Conservation (phyloP, 1,140 invertebrate genomes). For the Mamestra configurata region DNA sequence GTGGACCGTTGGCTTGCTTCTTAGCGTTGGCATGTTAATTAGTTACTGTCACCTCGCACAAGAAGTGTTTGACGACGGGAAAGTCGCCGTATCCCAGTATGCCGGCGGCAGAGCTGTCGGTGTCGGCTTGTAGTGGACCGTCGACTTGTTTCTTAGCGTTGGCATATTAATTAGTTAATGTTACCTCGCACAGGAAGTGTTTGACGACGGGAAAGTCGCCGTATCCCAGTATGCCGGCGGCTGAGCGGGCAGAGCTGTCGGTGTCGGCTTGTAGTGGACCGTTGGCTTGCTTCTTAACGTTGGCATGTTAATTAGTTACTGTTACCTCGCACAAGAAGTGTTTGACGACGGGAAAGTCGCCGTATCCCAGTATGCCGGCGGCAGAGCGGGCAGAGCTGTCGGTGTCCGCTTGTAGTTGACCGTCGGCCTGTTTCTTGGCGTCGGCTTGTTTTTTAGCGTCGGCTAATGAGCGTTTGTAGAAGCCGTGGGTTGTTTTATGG, state of each 20-base stretch:
- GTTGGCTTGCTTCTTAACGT: no score
- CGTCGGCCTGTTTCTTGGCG: not conserved
- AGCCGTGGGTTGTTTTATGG: constrained; percentile 87
- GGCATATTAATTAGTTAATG: no score
- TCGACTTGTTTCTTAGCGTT: no score
- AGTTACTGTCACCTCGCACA: constrained; percentile 80
- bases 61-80: constrained; percentile 86
- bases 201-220: constrained; percentile 86
- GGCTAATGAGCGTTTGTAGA: constrained; percentile 80
- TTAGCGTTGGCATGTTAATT: no score
- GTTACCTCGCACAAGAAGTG: constrained; percentile 87
- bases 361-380: constrained; percentile 79
- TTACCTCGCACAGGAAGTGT: constrained; percentile 87
- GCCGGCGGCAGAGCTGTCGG: constrained; percentile 65
- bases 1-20: no score
- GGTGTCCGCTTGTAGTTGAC: constrained; percentile 16
- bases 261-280: constrained; percentile 32
- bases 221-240: constrained; percentile 78
- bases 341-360: constrained; percentile 85
- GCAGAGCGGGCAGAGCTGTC: constrained; percentile 59
- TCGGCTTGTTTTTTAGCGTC: constrained; percentile 63
- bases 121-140: constrained; percentile 13
- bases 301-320: not conserved
- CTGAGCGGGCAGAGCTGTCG: constrained; percentile 57
- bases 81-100: constrained; percentile 83